A percentile compares a stretch with the other conserved stretches of the same genome.
phyloP scores from a whole-genome alignment of 2,113 vertebrate species.

The Strix uralensis region DNA sequence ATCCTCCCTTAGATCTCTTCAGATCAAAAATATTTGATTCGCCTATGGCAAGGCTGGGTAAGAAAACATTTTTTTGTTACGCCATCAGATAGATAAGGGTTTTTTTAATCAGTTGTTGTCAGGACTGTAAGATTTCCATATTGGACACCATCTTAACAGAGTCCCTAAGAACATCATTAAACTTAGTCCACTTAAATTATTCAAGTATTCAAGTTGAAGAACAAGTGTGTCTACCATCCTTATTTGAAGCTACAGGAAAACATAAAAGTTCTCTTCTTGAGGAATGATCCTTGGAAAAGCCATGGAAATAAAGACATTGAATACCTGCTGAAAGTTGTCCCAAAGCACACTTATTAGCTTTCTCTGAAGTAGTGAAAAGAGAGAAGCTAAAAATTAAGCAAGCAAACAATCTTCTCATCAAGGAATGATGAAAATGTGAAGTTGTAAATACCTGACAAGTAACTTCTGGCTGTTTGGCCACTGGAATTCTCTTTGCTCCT shows the following conservation, averaged over 20 bases:
- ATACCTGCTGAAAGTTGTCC: not conserved
- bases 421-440: constrained; percentile 46
- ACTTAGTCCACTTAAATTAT: not conserved
- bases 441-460: constrained; percentile 48
- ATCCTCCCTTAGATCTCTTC: not conserved
- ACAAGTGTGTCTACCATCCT: rapidly evolving
- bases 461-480: not conserved
- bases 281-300: not conserved
- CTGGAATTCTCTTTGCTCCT: not conserved
- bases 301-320: not conserved
- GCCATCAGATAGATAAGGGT: not conserved
- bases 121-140: not conserved
- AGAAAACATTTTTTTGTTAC: not conserved
- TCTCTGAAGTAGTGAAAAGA: not conserved
- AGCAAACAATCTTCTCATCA: constrained; percentile 2
- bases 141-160: not conserved
- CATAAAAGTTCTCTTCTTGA: not conserved
- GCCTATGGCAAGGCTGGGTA: rapidly evolving
- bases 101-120: not conserved
- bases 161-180: not conserved
- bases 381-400: not conserved
- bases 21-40: not conserved
- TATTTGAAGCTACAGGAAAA: not conserved
- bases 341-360: not conserved
- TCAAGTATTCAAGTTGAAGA: not conserved